These are phyloP conservation scores for Camponotus vicinus DNA, from an alignment of 1,140 invertebrate species.

Conservation along the genomic window DNA sequence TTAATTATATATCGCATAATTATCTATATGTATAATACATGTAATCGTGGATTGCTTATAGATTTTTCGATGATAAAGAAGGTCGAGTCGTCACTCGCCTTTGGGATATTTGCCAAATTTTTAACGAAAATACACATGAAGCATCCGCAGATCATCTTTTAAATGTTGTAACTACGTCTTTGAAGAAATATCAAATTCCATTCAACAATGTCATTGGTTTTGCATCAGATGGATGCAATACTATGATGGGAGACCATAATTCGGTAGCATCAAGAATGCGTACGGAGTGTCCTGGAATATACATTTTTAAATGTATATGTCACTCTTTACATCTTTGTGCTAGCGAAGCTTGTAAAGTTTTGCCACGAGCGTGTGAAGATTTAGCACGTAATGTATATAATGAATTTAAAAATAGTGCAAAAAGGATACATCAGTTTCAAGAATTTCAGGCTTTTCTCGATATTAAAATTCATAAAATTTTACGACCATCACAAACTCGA, in stretches of 20 bases:
- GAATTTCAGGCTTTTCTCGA: not conserved
- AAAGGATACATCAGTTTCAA: not conserved
- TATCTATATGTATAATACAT: too few relatives aligned
- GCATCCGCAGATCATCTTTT: not conserved
- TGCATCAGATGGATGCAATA: not conserved
- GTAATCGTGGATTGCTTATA: too few relatives aligned
- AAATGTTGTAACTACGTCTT: not conserved
- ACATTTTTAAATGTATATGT: not conserved
- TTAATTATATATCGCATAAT: too few relatives aligned
- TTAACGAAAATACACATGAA: not conserved
- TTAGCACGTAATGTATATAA: not conserved
- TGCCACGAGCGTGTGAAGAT: not conserved
- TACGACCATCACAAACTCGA: not conserved
- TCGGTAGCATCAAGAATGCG: not conserved
- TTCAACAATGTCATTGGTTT: not conserved
- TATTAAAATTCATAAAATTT: not conserved
- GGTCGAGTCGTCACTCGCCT: not conserved
- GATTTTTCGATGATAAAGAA: not conserved
- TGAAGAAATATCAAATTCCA: not conserved
- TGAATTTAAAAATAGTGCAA: not conserved
- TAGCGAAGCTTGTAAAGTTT: not conserved
- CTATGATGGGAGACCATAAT: not conserved
- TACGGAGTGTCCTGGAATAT: not conserved
- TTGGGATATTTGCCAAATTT: not conserved
- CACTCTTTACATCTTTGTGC: constrained; percentile 4